These are phyloP conservation scores for Pollenia labialis DNA, from an alignment of 2,888 invertebrate genomes.

Conservation along the genomic window DNA sequence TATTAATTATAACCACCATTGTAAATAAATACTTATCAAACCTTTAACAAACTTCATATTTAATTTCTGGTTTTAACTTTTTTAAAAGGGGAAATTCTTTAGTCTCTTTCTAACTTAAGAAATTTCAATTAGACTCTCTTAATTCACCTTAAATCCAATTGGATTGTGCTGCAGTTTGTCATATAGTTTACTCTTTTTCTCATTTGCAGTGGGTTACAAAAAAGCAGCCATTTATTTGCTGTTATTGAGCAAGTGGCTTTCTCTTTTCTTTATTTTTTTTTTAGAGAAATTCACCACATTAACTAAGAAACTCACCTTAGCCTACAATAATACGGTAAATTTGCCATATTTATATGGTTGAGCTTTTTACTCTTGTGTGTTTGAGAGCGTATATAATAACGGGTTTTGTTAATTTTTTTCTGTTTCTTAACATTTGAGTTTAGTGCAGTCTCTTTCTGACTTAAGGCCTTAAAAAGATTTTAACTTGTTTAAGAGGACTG, in stretches of 20 bases:
- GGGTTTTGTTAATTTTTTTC: background rate
- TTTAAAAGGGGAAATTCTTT: conserved; percentile 44
- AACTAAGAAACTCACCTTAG: conserved; percentile 22
- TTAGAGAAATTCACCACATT: background rate
- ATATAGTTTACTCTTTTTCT: background rate
- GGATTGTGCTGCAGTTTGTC: conserved; percentile 31
- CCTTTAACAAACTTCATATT: conserved; percentile 58
- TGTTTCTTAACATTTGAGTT: background rate
- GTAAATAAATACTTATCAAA: conserved; percentile 21
- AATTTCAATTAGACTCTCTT: background rate
- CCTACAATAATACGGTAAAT: background rate
- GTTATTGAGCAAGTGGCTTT: background rate
- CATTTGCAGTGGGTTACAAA: background rate
- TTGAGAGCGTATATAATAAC: background rate
- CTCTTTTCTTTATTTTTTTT: background rate
- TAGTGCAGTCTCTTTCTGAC: conserved; percentile 18
- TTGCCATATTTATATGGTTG: background rate
- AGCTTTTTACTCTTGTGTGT: conserved; percentile 17
- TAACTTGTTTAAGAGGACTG: conserved; percentile 17
- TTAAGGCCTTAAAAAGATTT: background rate
- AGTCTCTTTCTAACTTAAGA: background rate
- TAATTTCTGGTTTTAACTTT: background rate
- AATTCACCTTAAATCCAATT: conserved; percentile 67
- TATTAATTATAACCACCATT: conserved; percentile 64
- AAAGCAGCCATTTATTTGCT: conserved; percentile 70